Conservation (phyloP, 2,888 invertebrate genomes). For the Sesia apiformis region DNA sequence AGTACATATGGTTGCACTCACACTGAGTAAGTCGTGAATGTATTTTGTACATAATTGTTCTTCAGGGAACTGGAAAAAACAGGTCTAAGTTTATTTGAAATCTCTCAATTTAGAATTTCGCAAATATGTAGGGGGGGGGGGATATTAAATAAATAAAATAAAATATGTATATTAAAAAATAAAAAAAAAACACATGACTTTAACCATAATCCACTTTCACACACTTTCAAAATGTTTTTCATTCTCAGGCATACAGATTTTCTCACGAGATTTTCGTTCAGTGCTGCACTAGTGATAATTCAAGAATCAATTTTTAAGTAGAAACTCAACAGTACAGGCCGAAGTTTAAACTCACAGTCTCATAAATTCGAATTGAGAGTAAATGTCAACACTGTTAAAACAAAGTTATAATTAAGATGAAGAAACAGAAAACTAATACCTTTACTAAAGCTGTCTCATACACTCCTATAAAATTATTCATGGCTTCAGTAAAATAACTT, state of each 20-base stretch:
- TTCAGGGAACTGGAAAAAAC: slow-evolving; percentile 45
- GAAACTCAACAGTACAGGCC: too few species aligned
- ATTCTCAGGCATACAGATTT: too few species aligned
- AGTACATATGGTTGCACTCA: slow-evolving; percentile 33
- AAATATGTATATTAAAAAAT: not conserved
- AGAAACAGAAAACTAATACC: slow-evolving; percentile 18
- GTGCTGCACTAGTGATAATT: too few species aligned
- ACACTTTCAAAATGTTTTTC: not conserved
- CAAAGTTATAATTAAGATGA: too few species aligned
- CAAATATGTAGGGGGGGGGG: not conserved
- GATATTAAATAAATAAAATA: too few species aligned
- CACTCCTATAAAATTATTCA: slow-evolving; percentile 46
- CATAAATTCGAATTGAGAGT: too few species aligned
- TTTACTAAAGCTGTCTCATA: slow-evolving; percentile 54
- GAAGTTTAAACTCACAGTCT: too few species aligned
- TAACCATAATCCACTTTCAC: not conserved
- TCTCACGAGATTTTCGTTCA: too few species aligned
- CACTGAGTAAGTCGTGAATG: slow-evolving; percentile 45
- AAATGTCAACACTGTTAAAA: too few species aligned
- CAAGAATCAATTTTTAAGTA: too few species aligned
- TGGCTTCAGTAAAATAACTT: slow-evolving; percentile 29
- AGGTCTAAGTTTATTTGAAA: too few species aligned
- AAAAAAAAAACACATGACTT: not conserved
- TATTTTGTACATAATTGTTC: slow-evolving; percentile 49
- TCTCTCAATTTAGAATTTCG: not conserved